Evolutionary conservation across 37 sponge, comb jelly and placozoan genomes (phyloP), one percentile per base, ranked within the genome.

Genomic region (Haliclona indistincta): DNA sequence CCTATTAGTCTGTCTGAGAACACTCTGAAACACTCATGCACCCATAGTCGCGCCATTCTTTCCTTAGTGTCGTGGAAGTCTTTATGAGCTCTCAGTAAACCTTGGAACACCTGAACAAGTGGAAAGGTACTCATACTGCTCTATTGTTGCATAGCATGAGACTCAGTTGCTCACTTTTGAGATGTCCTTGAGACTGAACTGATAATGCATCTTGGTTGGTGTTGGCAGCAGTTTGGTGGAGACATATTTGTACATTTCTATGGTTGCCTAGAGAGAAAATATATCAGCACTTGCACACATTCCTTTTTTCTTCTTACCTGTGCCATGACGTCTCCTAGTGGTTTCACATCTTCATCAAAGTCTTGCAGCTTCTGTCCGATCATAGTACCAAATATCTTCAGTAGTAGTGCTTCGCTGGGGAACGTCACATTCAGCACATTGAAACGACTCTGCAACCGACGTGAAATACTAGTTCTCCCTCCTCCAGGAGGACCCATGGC

Each of bases 401-500:
- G 86, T 71, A 98, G 17, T 58, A 7, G 15, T 30, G 61, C 35
- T 5, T 23, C 22, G n/a, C n/a, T n/a, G n/a, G 99, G 99, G 68
- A 98, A 98, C 45, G 99, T 95, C 99, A 98, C 93, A 78, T 98
- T 98, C 80, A 98, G 85, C 64, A 98, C 89, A 55, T 93, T 90
- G 78, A 98, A 98, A 15, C 91, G 66, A 71, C 94, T 93, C 78
- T 89, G 96, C 2, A 98, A 85, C n/a, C 96, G 73, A 5, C 87
- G 74, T 0, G 99, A 95, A 68, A 98, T 98, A 67, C 81, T 83
- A 74, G 76, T 88, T 53, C 99, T 75, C n/a, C 99, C 99, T 11
- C 99, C 99, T 37, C 99, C 99, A 52, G 99, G 99, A 11, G 99
- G 99, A 39, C 99, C 99, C 99, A 98, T 98, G 28, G 99, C 91